These are phyloP conservation scores for Drosophila melanosoma DNA, from an alignment of 2,888 invertebrate species.

Conservation along the genomic window DNA sequence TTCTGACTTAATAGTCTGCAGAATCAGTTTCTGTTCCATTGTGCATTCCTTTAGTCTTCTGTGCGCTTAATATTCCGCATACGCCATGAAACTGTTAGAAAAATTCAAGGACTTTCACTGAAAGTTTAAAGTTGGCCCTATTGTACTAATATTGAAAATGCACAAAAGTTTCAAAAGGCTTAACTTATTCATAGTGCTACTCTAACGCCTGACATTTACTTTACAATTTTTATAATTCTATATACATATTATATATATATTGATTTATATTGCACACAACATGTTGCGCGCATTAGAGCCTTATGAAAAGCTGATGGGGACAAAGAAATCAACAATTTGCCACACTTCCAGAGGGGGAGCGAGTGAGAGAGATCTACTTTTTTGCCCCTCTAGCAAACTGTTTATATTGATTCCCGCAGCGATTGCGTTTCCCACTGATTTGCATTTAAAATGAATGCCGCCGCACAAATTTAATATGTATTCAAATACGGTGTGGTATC, in stretches of 20 bases:
- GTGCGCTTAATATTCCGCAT: constrained; percentile 49
- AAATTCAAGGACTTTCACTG: constrained; percentile 15
- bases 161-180: not conserved
- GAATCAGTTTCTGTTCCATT: constrained; percentile 30
- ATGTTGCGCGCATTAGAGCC: constrained; percentile 12
- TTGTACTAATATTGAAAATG: constrained; percentile 25
- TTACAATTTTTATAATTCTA: not conserved
- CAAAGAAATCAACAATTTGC: constrained; percentile 26
- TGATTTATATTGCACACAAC: constrained; percentile 17
- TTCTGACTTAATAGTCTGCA: not conserved
- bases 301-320: constrained; percentile 6
- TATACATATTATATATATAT: not conserved
- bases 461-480: constrained; percentile 73
- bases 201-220: not conserved
- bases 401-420: constrained; percentile 65
- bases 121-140: not conserved
- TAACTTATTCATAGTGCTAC: not conserved
- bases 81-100: constrained; percentile 18
- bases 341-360: not conserved
- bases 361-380: not conserved
- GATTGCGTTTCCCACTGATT: constrained; percentile 57
- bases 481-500: constrained; percentile 63
- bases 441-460: constrained; percentile 75
- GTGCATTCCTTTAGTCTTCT: constrained; percentile 28
- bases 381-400: constrained; percentile 32